Evolutionary conservation across 1,140 invertebrate genomes (phyloP).

Genomic region (Ceratosolen solmsi): DNA sequence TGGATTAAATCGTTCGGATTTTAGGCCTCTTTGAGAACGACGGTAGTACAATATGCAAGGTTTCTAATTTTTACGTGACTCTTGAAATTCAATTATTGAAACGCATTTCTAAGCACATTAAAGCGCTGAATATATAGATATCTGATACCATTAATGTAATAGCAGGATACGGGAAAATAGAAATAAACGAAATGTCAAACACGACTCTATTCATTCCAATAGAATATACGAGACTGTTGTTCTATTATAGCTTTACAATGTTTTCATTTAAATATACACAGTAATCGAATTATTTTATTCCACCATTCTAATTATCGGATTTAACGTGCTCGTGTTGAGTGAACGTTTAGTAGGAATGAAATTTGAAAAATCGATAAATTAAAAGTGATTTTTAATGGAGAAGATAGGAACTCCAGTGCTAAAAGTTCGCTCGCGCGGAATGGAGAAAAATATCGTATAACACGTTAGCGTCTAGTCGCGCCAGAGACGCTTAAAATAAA

Average conservation of each 20-base stretch:
- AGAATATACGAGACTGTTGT: not conserved
- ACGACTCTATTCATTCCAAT: not conserved
- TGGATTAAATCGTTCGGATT: not conserved
- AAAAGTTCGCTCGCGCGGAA: not conserved
- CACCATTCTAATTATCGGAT: too few species aligned
- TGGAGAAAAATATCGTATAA: not conserved
- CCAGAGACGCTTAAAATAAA: conserved; percentile 26
- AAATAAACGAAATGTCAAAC: conserved; percentile 9
- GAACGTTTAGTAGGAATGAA: too few species aligned
- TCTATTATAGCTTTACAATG: not conserved
- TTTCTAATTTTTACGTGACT: not conserved
- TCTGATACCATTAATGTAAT: conserved; percentile 8
- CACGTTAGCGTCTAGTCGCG: not conserved
- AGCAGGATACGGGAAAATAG: not conserved
- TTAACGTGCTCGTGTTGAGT: too few species aligned
- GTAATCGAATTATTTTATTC: not conserved
- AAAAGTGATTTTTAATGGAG: too few species aligned
- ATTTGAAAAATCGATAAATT: too few species aligned
- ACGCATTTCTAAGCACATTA: not conserved
- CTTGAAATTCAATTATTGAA: conserved; percentile 16
- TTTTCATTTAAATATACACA: not conserved
- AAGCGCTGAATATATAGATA: conserved; percentile 19
- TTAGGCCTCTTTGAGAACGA: not conserved
- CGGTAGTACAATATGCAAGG: not conserved
- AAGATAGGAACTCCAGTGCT: too few species aligned